These are phyloP conservation scores for Halcyon chelicuti DNA, from an alignment of 2,797 vertebrate genomes.

Conservation along the genomic window DNA sequence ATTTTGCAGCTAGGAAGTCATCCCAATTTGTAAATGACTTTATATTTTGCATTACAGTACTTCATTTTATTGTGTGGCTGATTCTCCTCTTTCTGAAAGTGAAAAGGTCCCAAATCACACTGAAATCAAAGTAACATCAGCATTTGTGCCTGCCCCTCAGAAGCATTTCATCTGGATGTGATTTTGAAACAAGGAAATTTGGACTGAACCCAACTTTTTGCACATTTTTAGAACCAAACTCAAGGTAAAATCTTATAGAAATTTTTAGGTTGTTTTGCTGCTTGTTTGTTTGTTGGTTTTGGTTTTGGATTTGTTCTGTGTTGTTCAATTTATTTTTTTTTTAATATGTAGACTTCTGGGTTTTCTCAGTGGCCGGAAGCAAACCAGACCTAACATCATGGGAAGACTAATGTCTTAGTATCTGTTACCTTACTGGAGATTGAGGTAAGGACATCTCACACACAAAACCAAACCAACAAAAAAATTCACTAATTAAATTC, in stretches of 20 bases:
- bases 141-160: background rate
- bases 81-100: background rate
- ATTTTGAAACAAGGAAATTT: background rate
- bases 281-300: too few species aligned
- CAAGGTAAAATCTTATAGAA: background rate
- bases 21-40: background rate
- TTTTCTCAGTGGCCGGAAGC: background rate
- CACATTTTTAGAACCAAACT: background rate
- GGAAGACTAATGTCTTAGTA: background rate
- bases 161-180: background rate
- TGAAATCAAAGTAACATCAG: background rate
- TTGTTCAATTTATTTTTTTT: too few species aligned
- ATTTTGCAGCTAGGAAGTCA: background rate
- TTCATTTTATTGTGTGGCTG: background rate
- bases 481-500: background rate
- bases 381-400: background rate
- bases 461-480: background rate
- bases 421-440: background rate
- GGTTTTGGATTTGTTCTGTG: too few species aligned
- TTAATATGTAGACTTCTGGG: background rate
- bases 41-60: background rate
- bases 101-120: background rate
- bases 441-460: background rate
- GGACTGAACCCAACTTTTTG: background rate
- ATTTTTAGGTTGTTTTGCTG: background rate